A percentile compares a stretch with the other conserved stretches of the same genome.
phyloP scores from a whole-genome alignment of 2,113 vertebrate species.

The Gopherus flavomarginatus region DNA sequence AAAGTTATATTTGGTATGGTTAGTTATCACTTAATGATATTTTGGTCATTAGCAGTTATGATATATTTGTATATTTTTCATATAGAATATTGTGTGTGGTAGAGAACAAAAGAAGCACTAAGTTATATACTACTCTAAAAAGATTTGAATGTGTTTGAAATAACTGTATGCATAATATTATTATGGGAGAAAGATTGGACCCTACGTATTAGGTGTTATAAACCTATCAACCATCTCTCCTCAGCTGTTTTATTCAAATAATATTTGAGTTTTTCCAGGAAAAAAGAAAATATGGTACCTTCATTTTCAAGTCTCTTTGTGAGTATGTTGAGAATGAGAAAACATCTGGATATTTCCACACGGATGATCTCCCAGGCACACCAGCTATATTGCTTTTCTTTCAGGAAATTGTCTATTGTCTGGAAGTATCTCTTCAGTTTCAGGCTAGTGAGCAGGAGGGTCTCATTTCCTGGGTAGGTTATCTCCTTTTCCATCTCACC shows the following conservation, averaged over 20 bases:
- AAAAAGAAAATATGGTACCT: background rate
- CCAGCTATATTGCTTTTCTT: constrained; percentile 20
- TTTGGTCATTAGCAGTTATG: background rate
- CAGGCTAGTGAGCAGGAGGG: background rate
- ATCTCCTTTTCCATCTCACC: background rate
- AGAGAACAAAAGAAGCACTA: background rate
- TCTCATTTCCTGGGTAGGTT: background rate
- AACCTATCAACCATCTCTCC: background rate
- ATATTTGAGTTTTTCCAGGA: background rate
- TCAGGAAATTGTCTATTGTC: constrained; percentile 28
- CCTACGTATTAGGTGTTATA: background rate
- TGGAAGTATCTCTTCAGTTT: constrained; percentile 49
- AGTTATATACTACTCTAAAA: background rate
- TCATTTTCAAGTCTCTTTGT: background rate
- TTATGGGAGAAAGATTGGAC: background rate
- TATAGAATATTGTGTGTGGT: background rate
- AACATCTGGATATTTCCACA: constrained; percentile 19
- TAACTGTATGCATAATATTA: background rate
- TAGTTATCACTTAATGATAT: background rate
- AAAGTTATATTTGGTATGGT: background rate
- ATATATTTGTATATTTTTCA: background rate
- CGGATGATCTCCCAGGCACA: constrained; percentile 45
- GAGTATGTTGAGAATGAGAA: constrained; percentile 25
- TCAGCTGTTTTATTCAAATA: background rate
- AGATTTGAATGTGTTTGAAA: background rate